These are phyloP conservation scores for Leucophora obtusa DNA, from an alignment of 2,888 invertebrate species.

Conservation along the genomic window DNA sequence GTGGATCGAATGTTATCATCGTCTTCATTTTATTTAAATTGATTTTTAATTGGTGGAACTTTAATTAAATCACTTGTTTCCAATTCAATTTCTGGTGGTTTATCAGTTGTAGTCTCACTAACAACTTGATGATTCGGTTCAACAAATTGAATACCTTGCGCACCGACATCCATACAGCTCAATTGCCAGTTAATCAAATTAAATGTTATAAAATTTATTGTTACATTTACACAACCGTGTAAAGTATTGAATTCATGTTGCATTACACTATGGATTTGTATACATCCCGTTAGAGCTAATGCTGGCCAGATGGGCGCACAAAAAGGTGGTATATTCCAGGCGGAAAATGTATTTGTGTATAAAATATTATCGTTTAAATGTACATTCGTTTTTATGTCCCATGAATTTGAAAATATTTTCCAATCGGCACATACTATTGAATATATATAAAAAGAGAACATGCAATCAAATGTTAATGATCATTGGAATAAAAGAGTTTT, in stretches of 20 bases:
- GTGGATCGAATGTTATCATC: not conserved
- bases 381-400: conserved; percentile 56
- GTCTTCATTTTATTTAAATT: not conserved
- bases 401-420: conserved; percentile 42
- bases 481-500: no score
- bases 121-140: conserved; percentile 45
- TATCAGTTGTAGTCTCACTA: conserved; percentile 32
- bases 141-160: conserved; percentile 53
- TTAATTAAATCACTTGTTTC: conserved; percentile 53
- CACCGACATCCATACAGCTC: conserved; percentile 58
- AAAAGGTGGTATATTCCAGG: conserved; percentile 60
- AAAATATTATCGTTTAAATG: conserved; percentile 57
- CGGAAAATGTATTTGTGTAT: conserved; percentile 57
- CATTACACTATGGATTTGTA: conserved; percentile 59
- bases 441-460: not conserved
- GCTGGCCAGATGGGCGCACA: conserved; percentile 59
- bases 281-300: conserved; percentile 57
- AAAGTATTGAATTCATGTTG: conserved; percentile 54
- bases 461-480: not conserved
- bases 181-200: conserved; percentile 53
- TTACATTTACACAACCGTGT: conserved; percentile 60
- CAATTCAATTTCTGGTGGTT: conserved; percentile 57
- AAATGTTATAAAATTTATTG: conserved; percentile 54
- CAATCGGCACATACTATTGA: conserved; percentile 59
- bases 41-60: not conserved